Base-by-base conservation (phyloP, 2,113 vertebrate species). In the Antechinus stuartii region DNA sequence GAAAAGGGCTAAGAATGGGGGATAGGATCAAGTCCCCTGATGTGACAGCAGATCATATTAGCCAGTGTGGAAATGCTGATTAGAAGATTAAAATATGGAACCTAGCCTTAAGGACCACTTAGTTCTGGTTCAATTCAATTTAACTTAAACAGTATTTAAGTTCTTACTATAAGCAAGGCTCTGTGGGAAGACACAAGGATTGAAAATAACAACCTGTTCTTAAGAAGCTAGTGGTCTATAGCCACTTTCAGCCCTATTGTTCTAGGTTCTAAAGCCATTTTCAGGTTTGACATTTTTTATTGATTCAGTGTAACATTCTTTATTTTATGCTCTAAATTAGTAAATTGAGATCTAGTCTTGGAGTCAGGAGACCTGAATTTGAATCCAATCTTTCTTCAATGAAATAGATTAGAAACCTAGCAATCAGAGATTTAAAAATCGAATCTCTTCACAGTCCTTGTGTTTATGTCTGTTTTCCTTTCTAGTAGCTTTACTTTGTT, bases 1-100 rank as follows among this genome's bases (percentile, higher is more conserved):
- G 92, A 9, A 5, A 42, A 0, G 93, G 23, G 25, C 12, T 5
- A 0, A 92, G 92, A 92, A 92, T 35, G 46, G 92, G 0, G 0
- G 56, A 54, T 2, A 0, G 93, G 46, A 90, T 26, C 89, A 90
- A 90, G 27, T 47, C 90, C 25, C 23, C 90, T 52, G 8, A 26
- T 90, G 25, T 27, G 47, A 10, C 68, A n/a, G n/a, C 68, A 84
- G 68, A 84, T 7, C 16, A 22, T 10, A 84, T 42, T n/a, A 84
- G n/a, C 7, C 35, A 84, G 6, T 16, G 68, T 84, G 19, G 68
- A 84, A 84, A 42, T 84, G 6, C 6, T n/a, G 16, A 84, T 84
- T 42, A 84, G 35, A 76, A 76, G 68, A 84, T 84, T n/a, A 84
- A 84, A 42, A 84, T 84, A 42, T 84, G 16, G 19, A 19, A 84